Percentiles rank a stretch among this genome's conserved stretches.
Evolutionary conservation across 2,797 vertebrate genomes (phyloP).

Genomic region (Rhinoraja longicauda): DNA sequence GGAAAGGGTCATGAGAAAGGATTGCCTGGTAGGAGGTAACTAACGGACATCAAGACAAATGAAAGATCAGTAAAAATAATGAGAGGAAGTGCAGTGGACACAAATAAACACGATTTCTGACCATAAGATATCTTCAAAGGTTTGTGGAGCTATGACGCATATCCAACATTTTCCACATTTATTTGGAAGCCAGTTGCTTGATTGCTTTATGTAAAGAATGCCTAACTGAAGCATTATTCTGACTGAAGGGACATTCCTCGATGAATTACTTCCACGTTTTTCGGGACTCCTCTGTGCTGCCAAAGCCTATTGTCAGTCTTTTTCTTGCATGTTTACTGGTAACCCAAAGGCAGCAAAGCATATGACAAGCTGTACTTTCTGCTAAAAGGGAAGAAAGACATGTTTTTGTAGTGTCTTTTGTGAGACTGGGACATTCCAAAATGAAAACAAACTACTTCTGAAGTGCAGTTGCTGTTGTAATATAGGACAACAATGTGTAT

Average conservation of each 20-base stretch:
- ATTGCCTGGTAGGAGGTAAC: not conserved
- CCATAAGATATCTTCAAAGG: not conserved
- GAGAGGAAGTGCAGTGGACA: not conserved
- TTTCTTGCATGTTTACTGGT: not conserved
- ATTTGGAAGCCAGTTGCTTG: not conserved
- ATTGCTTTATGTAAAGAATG: not conserved
- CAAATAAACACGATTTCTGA: not conserved
- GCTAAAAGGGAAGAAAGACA: not conserved
- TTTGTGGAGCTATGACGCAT: no score
- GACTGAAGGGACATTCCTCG: not conserved
- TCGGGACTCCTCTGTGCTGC: not conserved
- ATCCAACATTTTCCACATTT: not conserved
- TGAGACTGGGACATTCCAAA: not conserved
- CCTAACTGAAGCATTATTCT: not conserved
- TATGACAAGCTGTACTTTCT: not conserved
- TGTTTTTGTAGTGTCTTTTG: not conserved
- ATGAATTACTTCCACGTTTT: not conserved
- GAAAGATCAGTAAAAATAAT: not conserved
- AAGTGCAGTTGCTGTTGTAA: not conserved
- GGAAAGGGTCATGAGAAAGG: not conserved
- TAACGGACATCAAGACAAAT: not conserved
- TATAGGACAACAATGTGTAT: not conserved
- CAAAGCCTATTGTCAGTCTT: slow-evolving; percentile 3
- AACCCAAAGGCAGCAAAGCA: not conserved
- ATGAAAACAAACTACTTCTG: not conserved